Evolutionary conservation across 2,797 vertebrate genomes (phyloP).

Genomic region (Gymnodraco acuticeps): DNA sequence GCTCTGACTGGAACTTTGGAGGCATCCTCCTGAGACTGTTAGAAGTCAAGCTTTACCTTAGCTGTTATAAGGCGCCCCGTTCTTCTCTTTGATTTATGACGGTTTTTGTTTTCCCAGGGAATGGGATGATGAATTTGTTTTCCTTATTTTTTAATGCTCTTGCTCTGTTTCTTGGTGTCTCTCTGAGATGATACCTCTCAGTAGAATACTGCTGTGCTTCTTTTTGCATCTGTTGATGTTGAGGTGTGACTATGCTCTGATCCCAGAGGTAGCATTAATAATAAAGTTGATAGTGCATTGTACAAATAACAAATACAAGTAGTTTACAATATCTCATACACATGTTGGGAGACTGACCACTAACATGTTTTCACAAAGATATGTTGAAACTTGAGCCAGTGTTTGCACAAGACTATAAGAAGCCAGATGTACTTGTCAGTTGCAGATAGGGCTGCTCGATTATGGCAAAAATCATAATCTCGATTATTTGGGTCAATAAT

Average conservation of each 20-base stretch:
- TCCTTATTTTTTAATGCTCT: slow-evolving; percentile 70
- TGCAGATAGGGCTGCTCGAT: background rate
- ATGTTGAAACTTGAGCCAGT: background rate
- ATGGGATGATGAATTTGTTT: slow-evolving; percentile 82
- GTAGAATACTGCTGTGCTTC: slow-evolving; percentile 30
- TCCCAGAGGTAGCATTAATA: slow-evolving; percentile 43
- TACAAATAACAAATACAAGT: slow-evolving; percentile 19
- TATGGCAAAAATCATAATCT: too few species aligned
- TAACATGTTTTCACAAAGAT: background rate
- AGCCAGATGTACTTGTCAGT: background rate
- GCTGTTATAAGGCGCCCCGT: slow-evolving; percentile 82
- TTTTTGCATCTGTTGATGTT: slow-evolving; percentile 34
- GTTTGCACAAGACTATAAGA: background rate
- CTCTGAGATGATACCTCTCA: slow-evolving; percentile 46
- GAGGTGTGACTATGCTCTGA: slow-evolving; percentile 20
- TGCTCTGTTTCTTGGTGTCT: slow-evolving; percentile 40
- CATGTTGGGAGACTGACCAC: slow-evolving; percentile 1
- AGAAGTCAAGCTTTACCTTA: slow-evolving; percentile 83
- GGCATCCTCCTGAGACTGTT: slow-evolving; percentile 76
- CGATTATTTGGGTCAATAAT: too few species aligned
- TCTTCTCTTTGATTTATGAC: slow-evolving; percentile 85
- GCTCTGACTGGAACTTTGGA: slow-evolving; percentile 73
- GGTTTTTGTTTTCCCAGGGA: slow-evolving; percentile 80
- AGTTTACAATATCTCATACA: background rate
- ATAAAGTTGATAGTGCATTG: slow-evolving; percentile 37